Percentiles rank a stretch among this genome's conserved stretches.
Conservation (phyloP, 2,797 vertebrate genomes). For the Danio jaintianensis region DNA sequence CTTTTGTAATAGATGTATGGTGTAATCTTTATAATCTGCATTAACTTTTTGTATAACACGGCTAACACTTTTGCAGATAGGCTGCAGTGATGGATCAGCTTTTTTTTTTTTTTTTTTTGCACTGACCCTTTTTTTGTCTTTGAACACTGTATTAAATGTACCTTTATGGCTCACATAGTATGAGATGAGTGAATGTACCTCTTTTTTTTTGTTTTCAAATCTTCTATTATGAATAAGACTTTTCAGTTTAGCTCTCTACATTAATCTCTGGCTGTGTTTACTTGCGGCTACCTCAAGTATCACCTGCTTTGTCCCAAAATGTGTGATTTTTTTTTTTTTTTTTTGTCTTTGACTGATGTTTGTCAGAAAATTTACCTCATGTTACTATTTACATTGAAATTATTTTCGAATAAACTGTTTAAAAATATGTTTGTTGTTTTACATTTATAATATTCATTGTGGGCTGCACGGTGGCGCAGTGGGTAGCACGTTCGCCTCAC, state of each 20-base stretch:
- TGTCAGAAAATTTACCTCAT: slow-evolving; percentile 8
- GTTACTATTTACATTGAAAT: neutral
- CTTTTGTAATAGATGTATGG: neutral
- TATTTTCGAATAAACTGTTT: slow-evolving; percentile 16
- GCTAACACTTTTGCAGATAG: neutral
- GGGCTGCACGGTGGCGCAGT: no score
- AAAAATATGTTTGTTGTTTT: neutral
- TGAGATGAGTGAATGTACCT: neutral
- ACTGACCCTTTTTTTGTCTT: neutral
- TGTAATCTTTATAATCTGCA: neutral
- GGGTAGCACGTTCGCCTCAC: no score
- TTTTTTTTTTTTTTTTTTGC: neutral
- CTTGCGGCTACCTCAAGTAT: slow-evolving; percentile 5
- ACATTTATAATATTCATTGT: no score
- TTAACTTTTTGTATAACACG: neutral
- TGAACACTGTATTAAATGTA: slow-evolving; percentile 15
- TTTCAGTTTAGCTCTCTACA: neutral
- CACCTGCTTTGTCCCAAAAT: slow-evolving; percentile 9
- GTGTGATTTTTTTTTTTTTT: neutral
- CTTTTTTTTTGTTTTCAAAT: neutral
- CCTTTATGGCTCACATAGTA: slow-evolving; percentile 1
- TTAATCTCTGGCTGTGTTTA: neutral
- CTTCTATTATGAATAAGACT: neutral
- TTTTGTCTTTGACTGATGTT: neutral
- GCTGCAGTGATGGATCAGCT: neutral